A percentile compares a stretch with the other conserved stretches of the same genome.
These are phyloP conservation scores for Columba guinea DNA, from an alignment of 2,797 vertebrate species.

Conservation along the genomic window DNA sequence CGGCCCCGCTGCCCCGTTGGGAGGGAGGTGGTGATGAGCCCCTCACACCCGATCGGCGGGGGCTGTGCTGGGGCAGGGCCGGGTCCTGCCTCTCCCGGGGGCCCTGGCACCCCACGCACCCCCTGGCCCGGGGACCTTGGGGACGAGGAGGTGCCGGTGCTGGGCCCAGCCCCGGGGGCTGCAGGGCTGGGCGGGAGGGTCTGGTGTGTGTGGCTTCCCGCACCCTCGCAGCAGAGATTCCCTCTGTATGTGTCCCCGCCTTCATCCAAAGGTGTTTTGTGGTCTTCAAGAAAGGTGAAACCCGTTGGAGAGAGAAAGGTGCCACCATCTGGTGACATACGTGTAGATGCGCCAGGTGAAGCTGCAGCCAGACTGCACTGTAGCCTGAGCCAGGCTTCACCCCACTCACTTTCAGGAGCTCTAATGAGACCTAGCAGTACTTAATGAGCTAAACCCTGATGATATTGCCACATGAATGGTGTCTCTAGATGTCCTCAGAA, in stretches of 20 bases:
- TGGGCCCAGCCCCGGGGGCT: no score
- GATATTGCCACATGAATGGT: fast-evolving
- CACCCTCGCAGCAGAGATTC: fast-evolving
- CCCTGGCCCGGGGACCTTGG: fast-evolving
- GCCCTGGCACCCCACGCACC: neutral
- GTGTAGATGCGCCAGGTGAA: neutral
- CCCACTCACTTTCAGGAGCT: neutral
- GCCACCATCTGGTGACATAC: neutral
- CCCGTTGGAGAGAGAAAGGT: fast-evolving
- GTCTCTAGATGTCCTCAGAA: neutral
- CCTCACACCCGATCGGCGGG: no score
- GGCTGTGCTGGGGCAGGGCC: neutral
- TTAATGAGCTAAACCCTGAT: neutral
- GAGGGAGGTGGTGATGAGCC: neutral
- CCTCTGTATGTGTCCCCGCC: fast-evolving
- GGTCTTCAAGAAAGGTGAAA: fast-evolving
- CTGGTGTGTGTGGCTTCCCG: fast-evolving
- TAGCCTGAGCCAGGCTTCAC: neutral
- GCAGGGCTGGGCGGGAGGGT: fast-evolving
- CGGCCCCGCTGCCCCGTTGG: neutral
- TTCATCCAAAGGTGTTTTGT: no score
- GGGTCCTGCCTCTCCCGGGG: neutral
- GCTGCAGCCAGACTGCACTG: fast-evolving
- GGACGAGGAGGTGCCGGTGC: neutral
- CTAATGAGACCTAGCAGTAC: fast-evolving